Evolutionary conservation across 2,888 invertebrate genomes (phyloP), one percentile per base, ranked within the genome.

Genomic region (Hydriomena furcata): DNA sequence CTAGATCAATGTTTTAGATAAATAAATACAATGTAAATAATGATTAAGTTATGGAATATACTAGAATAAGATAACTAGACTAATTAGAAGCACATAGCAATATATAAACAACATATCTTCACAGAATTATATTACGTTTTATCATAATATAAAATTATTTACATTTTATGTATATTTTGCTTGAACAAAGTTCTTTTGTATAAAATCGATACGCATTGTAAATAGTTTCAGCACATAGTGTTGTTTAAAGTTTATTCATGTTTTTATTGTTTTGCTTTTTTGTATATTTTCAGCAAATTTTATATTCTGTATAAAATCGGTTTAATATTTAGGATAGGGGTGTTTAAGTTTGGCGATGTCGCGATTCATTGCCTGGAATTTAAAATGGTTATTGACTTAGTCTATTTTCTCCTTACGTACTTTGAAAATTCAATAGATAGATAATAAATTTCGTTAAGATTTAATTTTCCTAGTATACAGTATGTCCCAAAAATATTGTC

Each of bases 171-270:
- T 83, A 81, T 82, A 81, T 83, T 79, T 79, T 61, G 79, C 74
- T 77, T 79, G 85, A 85, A 85, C 85, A 80, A 81, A 85, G 85
- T 85, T 85, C 85, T 79, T 64, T 49, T 70, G 64, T 74, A 69
- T 66, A 68, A 66, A 66, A 59, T 46, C 23, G 41, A 52, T 57
- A 66, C 68, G 69, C 68, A 63, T 61, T 76, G 72, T 77, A 74
- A 60, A 77, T 78, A 77, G 57, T 61, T 61, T 36, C 78, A 77
- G 79, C 83, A 83, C 83, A 77, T 76, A 82, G 83, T 83, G 83
- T 83, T 82, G 79, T 75, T 67, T 66, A 66, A 66, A 64, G 55
- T 62, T 52, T 57, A 56, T 61, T 42, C 59, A 58, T 53, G 55
- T 68, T 71, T 68, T 68, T 68, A 67, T 61, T 71, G 60, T 72